Percentiles rank a stretch among this genome's conserved stretches.
Conservation (phyloP, 2,888 invertebrate genomes). For the Thera britannica region DNA sequence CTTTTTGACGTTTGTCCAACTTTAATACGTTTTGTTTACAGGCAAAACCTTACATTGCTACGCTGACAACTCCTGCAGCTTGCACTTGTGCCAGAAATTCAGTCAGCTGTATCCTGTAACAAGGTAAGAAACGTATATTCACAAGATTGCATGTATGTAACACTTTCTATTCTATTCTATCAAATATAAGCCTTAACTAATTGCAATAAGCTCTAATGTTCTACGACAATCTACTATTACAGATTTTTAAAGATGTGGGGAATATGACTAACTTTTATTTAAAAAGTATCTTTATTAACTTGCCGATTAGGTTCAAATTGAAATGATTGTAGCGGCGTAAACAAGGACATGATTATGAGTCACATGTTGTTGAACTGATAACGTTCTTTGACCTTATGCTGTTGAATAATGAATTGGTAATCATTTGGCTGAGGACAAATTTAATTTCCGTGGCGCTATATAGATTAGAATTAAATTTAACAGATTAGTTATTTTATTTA, state of each 20-base stretch:
- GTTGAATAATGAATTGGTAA: slow-evolving; percentile 5
- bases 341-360: slow-evolving; percentile 16
- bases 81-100: slow-evolving; percentile 95
- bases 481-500: neutral
- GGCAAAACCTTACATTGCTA: slow-evolving; percentile 88
- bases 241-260: neutral
- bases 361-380: slow-evolving; percentile 26
- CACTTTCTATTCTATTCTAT: slow-evolving; percentile 13
- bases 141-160: slow-evolving; percentile 23
- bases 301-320: neutral
- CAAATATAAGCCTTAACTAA: slow-evolving; percentile 23
- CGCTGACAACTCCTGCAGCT: slow-evolving; percentile 88
- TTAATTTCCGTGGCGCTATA: slow-evolving; percentile 3
- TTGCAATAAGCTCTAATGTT: slow-evolving; percentile 18
- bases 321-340: slow-evolving; percentile 2
- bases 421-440: neutral
- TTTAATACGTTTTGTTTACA: slow-evolving; percentile 52
- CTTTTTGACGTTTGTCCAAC: too few species aligned
- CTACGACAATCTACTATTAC: neutral
- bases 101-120: slow-evolving; percentile 92
- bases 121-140: slow-evolving; percentile 64
- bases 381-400: slow-evolving; percentile 22
- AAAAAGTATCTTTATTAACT: neutral
- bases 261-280: neutral
- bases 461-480: neutral